A percentile compares a stretch with the other conserved stretches of the same genome.
These are phyloP conservation scores for Mirounga angustirostris DNA, from an alignment of 2,113 vertebrate genomes.

Conservation along the genomic window DNA sequence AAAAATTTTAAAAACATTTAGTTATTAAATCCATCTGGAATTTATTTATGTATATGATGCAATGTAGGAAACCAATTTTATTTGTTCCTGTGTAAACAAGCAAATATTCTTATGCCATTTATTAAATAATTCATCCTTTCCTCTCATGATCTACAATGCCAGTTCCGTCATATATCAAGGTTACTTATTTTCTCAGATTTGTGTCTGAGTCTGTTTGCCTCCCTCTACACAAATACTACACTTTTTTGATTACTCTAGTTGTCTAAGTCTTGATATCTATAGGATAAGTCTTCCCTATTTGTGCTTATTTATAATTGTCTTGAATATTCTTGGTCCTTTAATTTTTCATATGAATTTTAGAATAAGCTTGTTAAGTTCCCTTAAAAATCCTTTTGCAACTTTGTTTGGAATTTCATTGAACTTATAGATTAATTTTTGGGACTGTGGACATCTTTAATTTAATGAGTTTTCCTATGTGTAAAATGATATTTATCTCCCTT, in stretches of 20 bases:
- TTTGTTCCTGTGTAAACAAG: neutral
- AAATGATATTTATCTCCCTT: neutral
- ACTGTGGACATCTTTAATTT: neutral
- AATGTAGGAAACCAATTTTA: constrained; percentile 13
- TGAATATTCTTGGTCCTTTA: neutral
- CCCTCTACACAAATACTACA: neutral
- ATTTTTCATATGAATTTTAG: constrained; percentile 53
- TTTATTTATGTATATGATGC: constrained; percentile 20
- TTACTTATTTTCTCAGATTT: neutral
- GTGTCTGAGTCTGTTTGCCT: neutral
- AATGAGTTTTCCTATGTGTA: neutral
- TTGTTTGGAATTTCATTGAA: neutral
- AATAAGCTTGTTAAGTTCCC: neutral
- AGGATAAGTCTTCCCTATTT: neutral
- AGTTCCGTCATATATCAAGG: neutral
- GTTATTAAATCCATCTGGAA: neutral
- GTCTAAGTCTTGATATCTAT: constrained; percentile 20
- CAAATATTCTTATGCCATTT: neutral
- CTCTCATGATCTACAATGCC: neutral
- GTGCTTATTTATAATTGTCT: constrained; percentile 27
- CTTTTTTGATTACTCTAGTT: neutral
- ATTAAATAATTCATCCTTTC: neutral
- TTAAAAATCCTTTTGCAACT: neutral
- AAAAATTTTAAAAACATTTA: neutral
- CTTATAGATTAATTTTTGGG: constrained; percentile 19